phyloP scores from a whole-genome alignment of 2,888 invertebrate genomes.

The Serrognathus titanus region DNA sequence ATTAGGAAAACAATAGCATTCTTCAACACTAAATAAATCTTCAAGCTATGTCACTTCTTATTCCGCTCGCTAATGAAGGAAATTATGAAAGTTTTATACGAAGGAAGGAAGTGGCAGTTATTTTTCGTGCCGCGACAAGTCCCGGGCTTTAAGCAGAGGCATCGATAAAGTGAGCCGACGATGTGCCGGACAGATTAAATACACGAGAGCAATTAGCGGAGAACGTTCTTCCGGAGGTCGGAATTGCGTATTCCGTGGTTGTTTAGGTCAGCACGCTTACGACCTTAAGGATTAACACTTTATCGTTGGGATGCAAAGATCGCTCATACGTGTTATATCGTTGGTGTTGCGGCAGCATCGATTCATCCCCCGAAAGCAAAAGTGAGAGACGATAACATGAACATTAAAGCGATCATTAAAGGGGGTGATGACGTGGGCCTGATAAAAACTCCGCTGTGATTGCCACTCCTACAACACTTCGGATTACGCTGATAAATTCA shows the following conservation, averaged over 20 bases:
- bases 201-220: slow-evolving; percentile 26
- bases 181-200: slow-evolving; percentile 21
- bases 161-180: slow-evolving; percentile 18
- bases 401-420: slow-evolving; percentile 33
- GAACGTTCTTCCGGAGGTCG: slow-evolving; percentile 35
- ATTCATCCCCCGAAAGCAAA: slow-evolving; percentile 31
- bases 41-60: slow-evolving; percentile 33
- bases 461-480: slow-evolving; percentile 29
- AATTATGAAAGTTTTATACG: slow-evolving; percentile 41
- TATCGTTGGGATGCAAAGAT: slow-evolving; percentile 40
- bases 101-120: slow-evolving; percentile 36
- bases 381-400: slow-evolving; percentile 34
- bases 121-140: slow-evolving; percentile 24
- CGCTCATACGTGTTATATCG: slow-evolving; percentile 31
- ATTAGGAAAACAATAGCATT: slow-evolving; percentile 22
- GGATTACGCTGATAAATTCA: slow-evolving; percentile 28
- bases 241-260: slow-evolving; percentile 31
- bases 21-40: slow-evolving; percentile 26
- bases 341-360: slow-evolving; percentile 28
- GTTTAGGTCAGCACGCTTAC: slow-evolving; percentile 37
- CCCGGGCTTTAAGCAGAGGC: no score
- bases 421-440: slow-evolving; percentile 30
- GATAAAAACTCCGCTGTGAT: slow-evolving; percentile 34
- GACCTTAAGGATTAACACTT: slow-evolving; percentile 37
- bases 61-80: slow-evolving; percentile 39